Evolutionary conservation across 2,113 vertebrate species (phyloP).

Genomic region (Corythaixoides concolor): DNA sequence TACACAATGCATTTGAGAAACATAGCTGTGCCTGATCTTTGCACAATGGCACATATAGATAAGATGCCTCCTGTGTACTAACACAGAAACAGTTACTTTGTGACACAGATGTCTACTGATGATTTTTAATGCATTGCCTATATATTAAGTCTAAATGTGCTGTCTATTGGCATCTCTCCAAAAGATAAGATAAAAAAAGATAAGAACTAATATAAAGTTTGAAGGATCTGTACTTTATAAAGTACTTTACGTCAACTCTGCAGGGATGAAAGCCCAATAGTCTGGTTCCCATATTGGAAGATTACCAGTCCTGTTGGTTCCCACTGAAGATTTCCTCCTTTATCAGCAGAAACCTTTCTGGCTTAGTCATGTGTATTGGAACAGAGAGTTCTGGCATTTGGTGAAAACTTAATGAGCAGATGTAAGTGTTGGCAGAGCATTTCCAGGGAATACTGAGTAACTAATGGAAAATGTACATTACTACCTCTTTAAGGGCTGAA

Average conservation of each 20-base stretch:
- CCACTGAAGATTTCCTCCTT: neutral
- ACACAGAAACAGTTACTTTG: neutral
- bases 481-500: neutral
- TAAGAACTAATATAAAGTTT: neutral
- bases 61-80: neutral
- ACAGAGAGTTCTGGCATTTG: neutral
- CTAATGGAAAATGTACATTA: neutral
- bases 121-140: neutral
- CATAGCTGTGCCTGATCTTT: neutral
- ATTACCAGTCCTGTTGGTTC: neutral
- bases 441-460: neutral
- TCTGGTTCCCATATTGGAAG: neutral
- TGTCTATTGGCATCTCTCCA: neutral
- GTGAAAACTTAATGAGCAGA: neutral
- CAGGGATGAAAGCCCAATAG: neutral
- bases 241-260: neutral
- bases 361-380: neutral
- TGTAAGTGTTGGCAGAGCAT: neutral
- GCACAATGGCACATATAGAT: accelerated
- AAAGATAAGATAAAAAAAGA: too few species aligned
- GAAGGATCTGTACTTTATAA: neutral
- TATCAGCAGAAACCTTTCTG: neutral
- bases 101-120: neutral
- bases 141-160: neutral
- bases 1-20: neutral